A percentile compares a stretch with the other conserved stretches of the same genome.
phyloP scores from a whole-genome alignment of 92 coral and sea anemone species.

The Epizoanthus stellaris region DNA sequence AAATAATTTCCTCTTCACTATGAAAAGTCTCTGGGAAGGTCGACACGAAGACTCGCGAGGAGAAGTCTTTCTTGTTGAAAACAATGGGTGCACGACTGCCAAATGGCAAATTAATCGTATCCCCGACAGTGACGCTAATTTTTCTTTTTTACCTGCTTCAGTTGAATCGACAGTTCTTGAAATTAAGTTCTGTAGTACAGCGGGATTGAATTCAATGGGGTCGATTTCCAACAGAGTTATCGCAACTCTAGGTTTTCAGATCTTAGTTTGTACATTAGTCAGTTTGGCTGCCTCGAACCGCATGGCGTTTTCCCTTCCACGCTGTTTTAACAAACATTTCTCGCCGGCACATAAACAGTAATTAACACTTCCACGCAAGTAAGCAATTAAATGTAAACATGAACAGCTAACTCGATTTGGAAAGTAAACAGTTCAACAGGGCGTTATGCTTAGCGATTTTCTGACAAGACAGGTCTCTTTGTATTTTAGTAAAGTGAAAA shows the following conservation, averaged over 20 bases:
- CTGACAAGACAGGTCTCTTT: constrained; percentile 18
- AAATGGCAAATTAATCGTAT: constrained; percentile 11
- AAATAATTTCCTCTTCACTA: neutral
- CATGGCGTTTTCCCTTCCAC: constrained; percentile 38
- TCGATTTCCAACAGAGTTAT: constrained; percentile 8
- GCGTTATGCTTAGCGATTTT: constrained; percentile 9
- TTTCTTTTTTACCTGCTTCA: constrained; percentile 25
- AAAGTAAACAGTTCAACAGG: constrained; percentile 41
- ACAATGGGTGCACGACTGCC: neutral
- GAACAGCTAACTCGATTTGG: constrained; percentile 19
- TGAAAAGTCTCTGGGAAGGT: neutral
- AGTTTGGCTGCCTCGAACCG: constrained; percentile 4
- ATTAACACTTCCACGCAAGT: constrained; percentile 41
- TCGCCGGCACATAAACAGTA: constrained; percentile 46
- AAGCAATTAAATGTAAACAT: constrained; percentile 38
- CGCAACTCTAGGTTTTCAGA: neutral
- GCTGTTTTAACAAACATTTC: constrained; percentile 45
- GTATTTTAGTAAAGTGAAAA: constrained; percentile 9
- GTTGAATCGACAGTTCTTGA: constrained; percentile 8
- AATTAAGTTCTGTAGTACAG: constrained; percentile 22
- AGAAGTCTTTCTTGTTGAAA: neutral
- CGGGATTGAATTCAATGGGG: neutral
- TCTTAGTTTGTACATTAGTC: neutral
- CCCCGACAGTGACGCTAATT: constrained; percentile 5
- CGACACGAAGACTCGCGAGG: neutral